Evolutionary conservation across 2,888 invertebrate genomes (phyloP), one percentile per base, ranked within the genome.

Genomic region (Erebia epiphron): DNA sequence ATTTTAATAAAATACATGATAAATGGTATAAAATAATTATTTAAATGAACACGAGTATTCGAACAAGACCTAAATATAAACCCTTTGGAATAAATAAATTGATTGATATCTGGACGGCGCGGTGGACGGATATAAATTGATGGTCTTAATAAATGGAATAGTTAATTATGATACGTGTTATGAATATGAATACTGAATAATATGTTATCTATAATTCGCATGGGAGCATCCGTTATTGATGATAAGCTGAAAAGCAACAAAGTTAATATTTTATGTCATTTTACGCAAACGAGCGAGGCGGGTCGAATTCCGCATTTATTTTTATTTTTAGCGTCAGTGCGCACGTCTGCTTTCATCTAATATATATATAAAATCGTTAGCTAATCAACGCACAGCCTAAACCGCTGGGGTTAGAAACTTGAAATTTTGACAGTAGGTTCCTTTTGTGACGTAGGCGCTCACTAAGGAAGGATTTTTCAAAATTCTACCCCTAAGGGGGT

Each of bases 171-270:
- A 13, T 13, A 57, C 57, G 21, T 14, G 49, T 18, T 49, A 49
- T 41, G 35, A 35, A 35, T 35, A 35, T 54, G 26, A 57, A 14
- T 57, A 14, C 4, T 18, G n/a, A 46, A 18, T 14, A 46, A 18
- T 14, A 21, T 49, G 46, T 21, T 62, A 49, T 62, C 62, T 62
- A 9, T 49, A 49, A 49, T 26, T 70, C 21, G 67, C 67, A 64
- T 50, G 60, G 35, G 67, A 56, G 50, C 60, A 67, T 70, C 67
- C 70, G 63, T 64, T 67, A 64, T 67, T 43, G 69, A 67, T 72
- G 52, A 54, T 46, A 67, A 64, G 52, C 54, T 41, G 13, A 41
- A 54, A 54, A 41, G 41, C 64, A 54, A 13, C 64, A 18, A 18
- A 43, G 61, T 43, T 61, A 61, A 46, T 62, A 49, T 49, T 62